A percentile compares a stretch with the other conserved stretches of the same genome.
These are phyloP conservation scores for Sylvicola cinctus DNA, from an alignment of 2,888 invertebrate genomes.

Conservation along the genomic window DNA sequence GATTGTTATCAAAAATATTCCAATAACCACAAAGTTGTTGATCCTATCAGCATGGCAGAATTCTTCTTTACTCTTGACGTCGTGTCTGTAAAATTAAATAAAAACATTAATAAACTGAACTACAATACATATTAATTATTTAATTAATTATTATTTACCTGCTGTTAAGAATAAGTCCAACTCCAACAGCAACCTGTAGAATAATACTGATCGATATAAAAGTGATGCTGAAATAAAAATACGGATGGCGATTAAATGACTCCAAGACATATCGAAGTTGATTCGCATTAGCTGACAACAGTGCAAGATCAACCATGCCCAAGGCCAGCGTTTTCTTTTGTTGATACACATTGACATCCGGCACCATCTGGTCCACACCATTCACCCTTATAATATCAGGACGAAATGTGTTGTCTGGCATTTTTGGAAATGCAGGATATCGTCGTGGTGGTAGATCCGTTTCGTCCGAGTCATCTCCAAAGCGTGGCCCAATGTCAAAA, in stretches of 20 bases:
- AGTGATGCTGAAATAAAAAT: constrained; percentile 51
- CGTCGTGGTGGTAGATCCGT: no score
- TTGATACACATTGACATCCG: constrained; percentile 70
- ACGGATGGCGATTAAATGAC: constrained; percentile 44
- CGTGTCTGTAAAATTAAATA: constrained; percentile 18
- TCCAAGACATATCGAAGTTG: constrained; percentile 70
- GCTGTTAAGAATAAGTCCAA: constrained; percentile 68
- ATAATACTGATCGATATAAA: constrained; percentile 58
- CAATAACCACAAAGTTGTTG: constrained; percentile 55
- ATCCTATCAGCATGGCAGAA: constrained; percentile 48
- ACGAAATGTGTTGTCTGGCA: no score
- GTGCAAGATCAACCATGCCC: constrained; percentile 81
- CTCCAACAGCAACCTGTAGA: constrained; percentile 61
- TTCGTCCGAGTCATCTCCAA: no score
- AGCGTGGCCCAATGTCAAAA: no score
- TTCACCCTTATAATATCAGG: no score
- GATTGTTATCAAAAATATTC: constrained; percentile 57
- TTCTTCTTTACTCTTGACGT: constrained; percentile 46
- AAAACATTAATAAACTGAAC: no score
- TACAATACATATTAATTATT: no score
- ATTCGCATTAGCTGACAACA: constrained; percentile 76
- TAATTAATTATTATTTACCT: constrained; percentile 22
- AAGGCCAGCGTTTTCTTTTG: constrained; percentile 79
- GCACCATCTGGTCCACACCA: constrained; percentile 15
- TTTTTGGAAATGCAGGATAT: no score